Base-by-base conservation (phyloP, 2,888 invertebrate genomes). In the Exocentrus adspersus region DNA sequence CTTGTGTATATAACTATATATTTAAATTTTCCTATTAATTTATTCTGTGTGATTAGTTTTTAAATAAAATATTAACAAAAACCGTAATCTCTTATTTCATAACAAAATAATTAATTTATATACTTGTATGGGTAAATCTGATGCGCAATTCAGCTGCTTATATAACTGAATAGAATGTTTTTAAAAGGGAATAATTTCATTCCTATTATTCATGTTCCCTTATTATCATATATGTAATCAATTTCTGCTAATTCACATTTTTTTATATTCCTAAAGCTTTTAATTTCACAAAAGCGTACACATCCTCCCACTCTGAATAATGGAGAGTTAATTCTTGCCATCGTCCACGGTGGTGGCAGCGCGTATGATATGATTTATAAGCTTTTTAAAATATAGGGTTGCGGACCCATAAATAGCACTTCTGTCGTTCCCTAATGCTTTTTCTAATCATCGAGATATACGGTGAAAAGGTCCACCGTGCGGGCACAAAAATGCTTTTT, bases 241-340 rank as follows among this genome's bases (percentile, higher is more conserved):
- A 20, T n/a, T n/a, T 28, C 64, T 46, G 57, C 57, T 61, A 69
- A 70, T 68, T 68, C 64, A 65, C 59, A 68, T 68, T 70, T 70
- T 70, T 66, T 68, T 65, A 66, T 70, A 65, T 64, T 63, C 65
- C 67, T 68, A 70, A 71, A 70, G 69, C 72, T 67, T 73, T 72
- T 73, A 72, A 73, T 73, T 71, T 73, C 63, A 66, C 71, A 73
- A 70, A 67, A 68, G 72, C 67, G 50, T 57, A 51, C 52, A 61
- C n/a, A n/a, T n/a, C 52, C 54, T 67, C 62, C 65, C 72, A 69
- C 71, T 72, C 70, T 72, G 74, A 76, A 77, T 76, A 77, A 76
- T 75, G 75, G 76, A 73, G 75, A 76, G 76, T 74, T 77, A 76
- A 77, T 77, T 76, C 76, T 70, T 68, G 72, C 70, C 73, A 75